phyloP scores from a whole-genome alignment of 2,113 vertebrate species.

The Calidris pygmaea region DNA sequence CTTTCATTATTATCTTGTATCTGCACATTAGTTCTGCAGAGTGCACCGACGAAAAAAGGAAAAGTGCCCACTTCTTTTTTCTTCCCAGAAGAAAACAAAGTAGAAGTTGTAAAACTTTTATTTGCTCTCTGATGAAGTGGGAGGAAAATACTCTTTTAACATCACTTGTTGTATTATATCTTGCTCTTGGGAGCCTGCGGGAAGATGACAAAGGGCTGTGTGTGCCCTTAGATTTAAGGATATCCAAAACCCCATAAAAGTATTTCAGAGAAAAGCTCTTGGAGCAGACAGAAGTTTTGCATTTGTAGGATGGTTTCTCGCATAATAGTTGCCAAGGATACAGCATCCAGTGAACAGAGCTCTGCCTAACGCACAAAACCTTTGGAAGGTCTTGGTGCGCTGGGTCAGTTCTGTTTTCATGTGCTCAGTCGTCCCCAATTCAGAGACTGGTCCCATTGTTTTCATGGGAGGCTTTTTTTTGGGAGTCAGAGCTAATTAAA shows the following conservation, averaged over 20 bases:
- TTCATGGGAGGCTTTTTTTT: slow-evolving; percentile 20
- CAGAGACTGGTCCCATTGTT: slow-evolving; percentile 59
- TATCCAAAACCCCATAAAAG: slow-evolving; percentile 29
- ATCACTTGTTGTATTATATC: neutral
- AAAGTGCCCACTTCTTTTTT: neutral
- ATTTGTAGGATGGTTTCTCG: slow-evolving; percentile 24
- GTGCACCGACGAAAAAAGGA: neutral
- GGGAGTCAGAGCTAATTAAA: slow-evolving; percentile 48
- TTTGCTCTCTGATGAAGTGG: neutral
- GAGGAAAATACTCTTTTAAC: slow-evolving; percentile 21
- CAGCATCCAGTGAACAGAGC: slow-evolving; percentile 59
- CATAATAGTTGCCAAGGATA: slow-evolving; percentile 69
- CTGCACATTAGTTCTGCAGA: neutral
- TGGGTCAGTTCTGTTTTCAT: slow-evolving; percentile 64
- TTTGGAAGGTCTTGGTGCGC: slow-evolving; percentile 27
- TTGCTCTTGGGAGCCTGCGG: neutral
- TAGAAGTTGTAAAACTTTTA: slow-evolving; percentile 24
- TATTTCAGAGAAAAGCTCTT: slow-evolving; percentile 46
- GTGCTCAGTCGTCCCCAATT: slow-evolving; percentile 22
- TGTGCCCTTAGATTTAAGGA: slow-evolving; percentile 23
- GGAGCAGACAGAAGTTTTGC: slow-evolving; percentile 57
- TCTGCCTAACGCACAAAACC: slow-evolving; percentile 55
- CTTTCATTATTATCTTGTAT: neutral
- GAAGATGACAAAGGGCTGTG: slow-evolving; percentile 44
- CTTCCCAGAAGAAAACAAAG: neutral